Base-by-base conservation (phyloP, 2,113 vertebrate genomes). In the Sitta europaea region DNA sequence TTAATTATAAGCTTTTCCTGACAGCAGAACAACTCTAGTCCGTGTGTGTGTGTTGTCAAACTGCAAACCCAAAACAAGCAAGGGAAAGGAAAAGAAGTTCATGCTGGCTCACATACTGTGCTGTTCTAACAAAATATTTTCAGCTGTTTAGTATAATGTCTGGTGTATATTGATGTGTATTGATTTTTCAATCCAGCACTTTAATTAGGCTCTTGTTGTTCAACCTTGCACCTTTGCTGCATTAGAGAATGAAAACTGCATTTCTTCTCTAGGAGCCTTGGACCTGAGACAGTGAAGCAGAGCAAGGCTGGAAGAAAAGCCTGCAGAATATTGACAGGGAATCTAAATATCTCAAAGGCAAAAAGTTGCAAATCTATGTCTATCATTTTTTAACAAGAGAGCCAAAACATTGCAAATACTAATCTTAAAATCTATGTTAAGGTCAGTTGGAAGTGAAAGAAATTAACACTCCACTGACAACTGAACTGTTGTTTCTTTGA, bases 401-500 rank as follows among this genome's bases (percentile, higher is more conserved):
- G 50, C 91, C 71, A 89, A 94, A 96, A 78, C 77, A 63, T n/a
- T 68, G 84, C 89, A 77, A 90, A 94, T 94, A 91, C 63, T 91
- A 88, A 92, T 96, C 92, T 96, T 94, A 79, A 70, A 94, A 96
- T 96, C 91, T 97, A 84, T 91, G 91, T 87, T 98, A 98, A 98
- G 98, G 98, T 98, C 98, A 97, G 96, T 92, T 93, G 96, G 95
- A 96, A 40, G 82, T 72, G 75, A 96, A 92, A 95, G 93, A 97
- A 97, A 97, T 97, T 97, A 90, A 94, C 95, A 81, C 93, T 87
- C 81, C 62, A 75, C 96, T 97, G 97, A 98, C 97, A 97, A 97
- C 97, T 70, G 94, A 95, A 97, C 94, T 95, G 96, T 97, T 73
- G 94, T 97, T 98, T 97, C 97, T 98, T 97, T 97, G 98, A 98